A percentile compares a stretch with the other conserved stretches of the same genome.
These are phyloP conservation scores for Polietes domitor DNA, from an alignment of 2,888 invertebrate genomes.

Conservation along the genomic window DNA sequence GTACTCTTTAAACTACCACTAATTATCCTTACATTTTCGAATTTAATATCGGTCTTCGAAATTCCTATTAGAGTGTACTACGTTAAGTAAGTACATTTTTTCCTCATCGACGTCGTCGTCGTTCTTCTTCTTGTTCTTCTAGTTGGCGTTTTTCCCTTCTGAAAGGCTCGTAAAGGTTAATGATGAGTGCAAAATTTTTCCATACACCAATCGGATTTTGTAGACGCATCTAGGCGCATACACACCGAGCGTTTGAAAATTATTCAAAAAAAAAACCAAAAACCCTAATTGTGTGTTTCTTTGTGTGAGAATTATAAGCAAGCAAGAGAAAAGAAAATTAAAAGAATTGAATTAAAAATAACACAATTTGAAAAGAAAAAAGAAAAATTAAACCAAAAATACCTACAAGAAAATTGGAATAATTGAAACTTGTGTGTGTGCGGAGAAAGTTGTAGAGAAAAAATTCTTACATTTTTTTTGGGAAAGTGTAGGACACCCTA, in stretches of 20 bases:
- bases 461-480: not conserved
- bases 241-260: constrained; percentile 55
- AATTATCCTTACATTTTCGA: constrained; percentile 53
- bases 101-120: too few relatives aligned
- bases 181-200: constrained; percentile 70
- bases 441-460: too few relatives aligned
- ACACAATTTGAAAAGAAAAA: constrained; percentile 13
- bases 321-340: not conserved
- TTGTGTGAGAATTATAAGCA: constrained; percentile 32
- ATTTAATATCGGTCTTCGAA: constrained; percentile 68
- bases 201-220: constrained; percentile 70
- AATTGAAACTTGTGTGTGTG: too few relatives aligned
- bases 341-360: constrained; percentile 11
- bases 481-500: constrained; percentile 31
- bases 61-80: constrained; percentile 48
- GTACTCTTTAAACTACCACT: constrained; percentile 13
- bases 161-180: constrained; percentile 69
- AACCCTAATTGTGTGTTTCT: constrained; percentile 29
- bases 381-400: not conserved
- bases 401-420: not conserved
- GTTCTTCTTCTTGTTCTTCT: not conserved
- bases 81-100: constrained; percentile 43
- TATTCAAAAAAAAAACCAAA: constrained; percentile 44
- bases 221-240: constrained; percentile 68
- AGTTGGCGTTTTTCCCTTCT: constrained; percentile 32